Evolutionary conservation across 2,113 vertebrate species (phyloP), one percentile per base, ranked within the genome.

Genomic region (Rynchops niger): DNA sequence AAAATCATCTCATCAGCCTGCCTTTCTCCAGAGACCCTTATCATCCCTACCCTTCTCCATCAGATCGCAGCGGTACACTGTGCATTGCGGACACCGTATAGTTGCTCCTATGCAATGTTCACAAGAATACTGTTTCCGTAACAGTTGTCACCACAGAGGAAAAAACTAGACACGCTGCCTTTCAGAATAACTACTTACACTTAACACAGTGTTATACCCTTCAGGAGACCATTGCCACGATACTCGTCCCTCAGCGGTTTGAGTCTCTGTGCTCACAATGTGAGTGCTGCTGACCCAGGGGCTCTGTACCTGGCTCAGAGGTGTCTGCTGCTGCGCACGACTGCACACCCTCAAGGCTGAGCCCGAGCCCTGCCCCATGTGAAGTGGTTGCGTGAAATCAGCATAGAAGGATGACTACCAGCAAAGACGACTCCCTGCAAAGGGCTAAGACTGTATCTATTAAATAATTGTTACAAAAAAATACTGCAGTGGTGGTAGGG

Each of bases 331-430:
- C 52, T 12, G n/a, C 36, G 1, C 17, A 3, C 1, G 3, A 23
- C 12, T 0, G 2, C 27, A 17, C 25, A 11, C 19, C 11, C 34
- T 15, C 38, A 25, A 23, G 38, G 65, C 71, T 50, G 71, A 58
- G 65, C 27, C 12, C 0, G 1, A 66, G 52, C 34, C 42, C 1
- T 0, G 70, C 55, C 19, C 30, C 16, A 9, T 1, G 25, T 11
- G 43, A 40, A 66, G 38, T 32, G n/a, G 18, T 21, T 26, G 5
- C 2, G 3, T 27, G 21, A 19, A 67, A 73, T 19, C 43, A 55
- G 86, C 40, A 7, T 2, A 26, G 40, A 16, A 45, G 65, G 45
- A 27, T 18, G 77, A 52, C 87, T 61, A 56, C 29, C 38, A 25
- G 71, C 52, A 53, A 43, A 36, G 58, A 42, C 0, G 5, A n/a